Conservation (phyloP, 2,113 vertebrate genomes). For the Microtus oregoni region DNA sequence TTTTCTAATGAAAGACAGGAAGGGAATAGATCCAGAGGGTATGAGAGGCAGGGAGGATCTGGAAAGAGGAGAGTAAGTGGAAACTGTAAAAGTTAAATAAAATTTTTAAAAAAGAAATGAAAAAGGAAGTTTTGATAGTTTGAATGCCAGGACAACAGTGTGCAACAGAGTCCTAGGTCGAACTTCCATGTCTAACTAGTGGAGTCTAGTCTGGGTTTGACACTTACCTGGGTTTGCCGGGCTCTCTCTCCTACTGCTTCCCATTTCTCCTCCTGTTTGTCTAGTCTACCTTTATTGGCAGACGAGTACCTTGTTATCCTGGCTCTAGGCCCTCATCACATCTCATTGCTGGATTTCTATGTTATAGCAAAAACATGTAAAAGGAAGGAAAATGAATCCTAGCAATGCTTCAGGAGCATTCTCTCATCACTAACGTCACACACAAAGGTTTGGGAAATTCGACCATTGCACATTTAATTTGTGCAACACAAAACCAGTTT, state of each 20-base stretch:
- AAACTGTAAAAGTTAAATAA: too few relatives aligned
- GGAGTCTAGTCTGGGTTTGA: background rate
- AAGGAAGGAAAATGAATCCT: background rate
- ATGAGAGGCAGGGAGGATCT: background rate
- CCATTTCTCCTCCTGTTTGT: background rate
- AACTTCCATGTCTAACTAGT: background rate
- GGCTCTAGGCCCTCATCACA: background rate
- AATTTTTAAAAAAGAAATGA: background rate
- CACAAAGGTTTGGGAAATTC: background rate
- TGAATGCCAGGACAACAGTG: background rate
- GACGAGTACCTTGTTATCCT: background rate
- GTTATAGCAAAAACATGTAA: background rate
- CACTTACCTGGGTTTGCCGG: background rate
- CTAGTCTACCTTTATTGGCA: background rate
- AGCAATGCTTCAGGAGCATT: background rate
- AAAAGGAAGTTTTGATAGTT: constrained; percentile 21
- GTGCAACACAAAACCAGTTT: background rate
- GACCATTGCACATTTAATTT: background rate
- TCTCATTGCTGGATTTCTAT: background rate
- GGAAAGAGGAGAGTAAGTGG: background rate
- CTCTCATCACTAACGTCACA: background rate
- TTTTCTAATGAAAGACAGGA: background rate
- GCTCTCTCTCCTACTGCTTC: background rate
- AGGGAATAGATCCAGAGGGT: background rate
- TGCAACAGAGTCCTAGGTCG: constrained; percentile 1